Percentiles rank a stretch among this genome's conserved stretches.
phyloP scores from a whole-genome alignment of 2,888 invertebrate species.

The Philereme vetulata region DNA sequence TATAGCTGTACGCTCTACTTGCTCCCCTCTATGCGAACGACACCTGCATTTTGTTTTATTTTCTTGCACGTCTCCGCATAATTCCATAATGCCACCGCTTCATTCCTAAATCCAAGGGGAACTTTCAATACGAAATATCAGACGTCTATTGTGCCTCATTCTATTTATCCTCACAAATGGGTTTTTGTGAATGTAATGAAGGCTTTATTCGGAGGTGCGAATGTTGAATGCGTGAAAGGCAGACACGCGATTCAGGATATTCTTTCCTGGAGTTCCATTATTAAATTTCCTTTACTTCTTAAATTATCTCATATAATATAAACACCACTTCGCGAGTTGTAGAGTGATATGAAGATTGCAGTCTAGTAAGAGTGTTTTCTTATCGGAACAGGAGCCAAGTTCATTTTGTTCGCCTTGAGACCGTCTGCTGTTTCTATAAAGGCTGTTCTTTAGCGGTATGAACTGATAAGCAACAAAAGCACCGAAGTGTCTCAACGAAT shows the following conservation, averaged over 20 bases:
- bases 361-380: background rate
- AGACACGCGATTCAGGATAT: constrained; percentile 53
- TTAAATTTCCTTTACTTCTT: constrained; percentile 37
- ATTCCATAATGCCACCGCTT: constrained; percentile 72
- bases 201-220: constrained; percentile 79
- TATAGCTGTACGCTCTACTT: constrained; percentile 24
- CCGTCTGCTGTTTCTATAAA: constrained; percentile 13
- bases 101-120: constrained; percentile 73
- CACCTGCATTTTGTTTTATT: constrained; percentile 79
- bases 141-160: constrained; percentile 68
- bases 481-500: constrained; percentile 57
- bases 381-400: constrained; percentile 19
- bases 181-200: constrained; percentile 78
- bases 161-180: constrained; percentile 76
- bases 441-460: constrained; percentile 26
- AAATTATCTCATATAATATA: background rate
- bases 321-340: constrained; percentile 10
- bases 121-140: constrained; percentile 78
- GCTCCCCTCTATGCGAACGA: constrained; percentile 56
- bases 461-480: constrained; percentile 55
- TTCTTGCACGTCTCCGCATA: constrained; percentile 73
- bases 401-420: constrained; percentile 22
- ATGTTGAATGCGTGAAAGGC: constrained; percentile 63
- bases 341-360: constrained; percentile 7
- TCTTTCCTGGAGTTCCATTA: constrained; percentile 50